phyloP scores from a whole-genome alignment of 1,140 invertebrate species.

The Euschistus heros region DNA sequence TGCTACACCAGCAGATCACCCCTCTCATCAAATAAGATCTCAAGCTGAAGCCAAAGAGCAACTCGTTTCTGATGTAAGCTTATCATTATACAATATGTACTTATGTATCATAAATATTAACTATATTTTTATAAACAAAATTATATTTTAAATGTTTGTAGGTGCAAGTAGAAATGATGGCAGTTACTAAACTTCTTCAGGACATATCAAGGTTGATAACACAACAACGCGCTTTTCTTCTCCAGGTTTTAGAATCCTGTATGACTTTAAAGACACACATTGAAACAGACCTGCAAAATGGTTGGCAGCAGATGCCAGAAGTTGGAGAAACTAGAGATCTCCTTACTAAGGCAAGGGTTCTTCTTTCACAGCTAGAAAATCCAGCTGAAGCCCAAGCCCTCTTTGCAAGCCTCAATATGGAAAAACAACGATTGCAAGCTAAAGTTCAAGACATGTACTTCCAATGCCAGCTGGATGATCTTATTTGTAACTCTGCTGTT shows the following conservation, averaged over 20 bases:
- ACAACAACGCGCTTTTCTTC: conserved; percentile 55
- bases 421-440: conserved; percentile 50
- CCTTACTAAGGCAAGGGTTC: conserved; percentile 46
- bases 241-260: conserved; percentile 60
- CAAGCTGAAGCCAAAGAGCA: conserved; percentile 54
- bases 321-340: conserved; percentile 51
- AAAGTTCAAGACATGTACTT: conserved; percentile 60
- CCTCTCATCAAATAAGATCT: conserved; percentile 53
- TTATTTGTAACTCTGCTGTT: conserved; percentile 51
- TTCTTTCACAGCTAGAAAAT: conserved; percentile 44
- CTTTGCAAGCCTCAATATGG: conserved; percentile 43
- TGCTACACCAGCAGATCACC: conserved; percentile 49
- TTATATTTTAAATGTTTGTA: conserved; percentile 25
- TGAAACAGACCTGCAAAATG: conserved; percentile 56
- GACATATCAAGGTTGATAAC: conserved; percentile 52
- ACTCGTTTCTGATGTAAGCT: conserved; percentile 48
- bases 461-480: conserved; percentile 57
- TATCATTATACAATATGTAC: background rate
- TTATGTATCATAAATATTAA: background rate
- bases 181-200: conserved; percentile 43
- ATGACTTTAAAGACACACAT: conserved; percentile 59
- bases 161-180: conserved; percentile 41
- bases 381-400: conserved; percentile 45
- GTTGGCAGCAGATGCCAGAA: conserved; percentile 49
- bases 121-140: background rate